Evolutionary conservation across 2,797 vertebrate species (phyloP).

Genomic region (Sebastes taczanowskii): DNA sequence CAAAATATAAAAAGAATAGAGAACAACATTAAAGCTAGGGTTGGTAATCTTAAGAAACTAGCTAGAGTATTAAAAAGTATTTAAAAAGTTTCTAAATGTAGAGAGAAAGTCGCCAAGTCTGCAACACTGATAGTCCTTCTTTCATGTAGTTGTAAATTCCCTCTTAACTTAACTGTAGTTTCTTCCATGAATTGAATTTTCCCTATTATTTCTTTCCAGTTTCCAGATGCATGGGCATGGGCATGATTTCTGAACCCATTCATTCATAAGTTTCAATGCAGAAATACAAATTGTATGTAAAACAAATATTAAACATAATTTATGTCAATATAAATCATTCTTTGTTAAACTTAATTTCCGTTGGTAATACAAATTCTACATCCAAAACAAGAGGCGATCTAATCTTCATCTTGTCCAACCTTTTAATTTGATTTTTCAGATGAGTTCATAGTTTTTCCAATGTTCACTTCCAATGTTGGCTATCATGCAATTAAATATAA

Average conservation of each 20-base stretch:
- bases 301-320: not conserved
- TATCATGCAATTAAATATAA: not conserved
- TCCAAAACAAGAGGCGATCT: not conserved
- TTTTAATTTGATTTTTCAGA: not conserved
- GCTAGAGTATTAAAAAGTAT: too few species aligned
- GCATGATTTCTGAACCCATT: not conserved
- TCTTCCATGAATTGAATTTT: not conserved
- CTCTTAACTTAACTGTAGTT: not conserved
- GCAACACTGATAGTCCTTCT: too few species aligned
- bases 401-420: not conserved
- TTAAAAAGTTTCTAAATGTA: too few species aligned
- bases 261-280: not conserved
- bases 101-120: too few species aligned
- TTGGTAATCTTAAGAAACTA: too few species aligned
- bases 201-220: not conserved
- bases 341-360: not conserved
- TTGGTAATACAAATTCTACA: not conserved
- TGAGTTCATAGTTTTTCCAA: not conserved
- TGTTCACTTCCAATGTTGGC: not conserved
- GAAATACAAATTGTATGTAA: not conserved
- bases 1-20: not conserved
- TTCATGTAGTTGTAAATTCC: not conserved
- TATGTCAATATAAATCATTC: not conserved
- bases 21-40: not conserved
- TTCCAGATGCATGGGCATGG: not conserved